These are phyloP conservation scores for Colinus virginianus DNA, from an alignment of 2,113 vertebrate species.

Conservation along the genomic window DNA sequence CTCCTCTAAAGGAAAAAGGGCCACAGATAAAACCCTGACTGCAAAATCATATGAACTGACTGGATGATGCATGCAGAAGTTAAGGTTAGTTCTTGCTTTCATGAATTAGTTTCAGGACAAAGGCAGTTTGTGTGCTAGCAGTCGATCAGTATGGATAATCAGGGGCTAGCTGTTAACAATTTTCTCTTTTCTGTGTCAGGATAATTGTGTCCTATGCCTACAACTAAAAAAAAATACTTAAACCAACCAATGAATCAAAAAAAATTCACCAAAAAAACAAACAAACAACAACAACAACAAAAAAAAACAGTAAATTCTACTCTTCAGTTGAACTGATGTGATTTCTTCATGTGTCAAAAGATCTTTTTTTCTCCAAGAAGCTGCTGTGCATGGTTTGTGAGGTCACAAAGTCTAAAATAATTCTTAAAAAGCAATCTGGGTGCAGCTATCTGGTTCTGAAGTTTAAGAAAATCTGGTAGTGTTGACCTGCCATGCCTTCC, in stretches of 20 bases:
- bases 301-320: not conserved
- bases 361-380: not conserved
- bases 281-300: too few species aligned
- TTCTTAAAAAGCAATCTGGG: not conserved
- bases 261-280: too few species aligned
- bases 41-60: not conserved
- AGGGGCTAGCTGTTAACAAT: not conserved
- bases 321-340: not conserved
- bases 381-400: not conserved
- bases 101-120: rapidly evolving
- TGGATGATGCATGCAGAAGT: not conserved
- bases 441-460: not conserved
- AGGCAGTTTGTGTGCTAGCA: not conserved
- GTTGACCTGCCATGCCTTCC: not conserved
- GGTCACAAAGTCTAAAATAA: not conserved
- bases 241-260: too few species aligned
- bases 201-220: not conserved
- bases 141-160: not conserved
- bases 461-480: not conserved
- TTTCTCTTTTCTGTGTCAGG: not conserved
- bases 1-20: too few species aligned
- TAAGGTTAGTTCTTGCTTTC: not conserved
- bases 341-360: not conserved
- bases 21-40: not conserved
- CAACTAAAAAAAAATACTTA: not conserved